A percentile compares a stretch with the other conserved stretches of the same genome.
Evolutionary conservation across 1,140 invertebrate species (phyloP).

Genomic region (Ctenoplectra terminalis): DNA sequence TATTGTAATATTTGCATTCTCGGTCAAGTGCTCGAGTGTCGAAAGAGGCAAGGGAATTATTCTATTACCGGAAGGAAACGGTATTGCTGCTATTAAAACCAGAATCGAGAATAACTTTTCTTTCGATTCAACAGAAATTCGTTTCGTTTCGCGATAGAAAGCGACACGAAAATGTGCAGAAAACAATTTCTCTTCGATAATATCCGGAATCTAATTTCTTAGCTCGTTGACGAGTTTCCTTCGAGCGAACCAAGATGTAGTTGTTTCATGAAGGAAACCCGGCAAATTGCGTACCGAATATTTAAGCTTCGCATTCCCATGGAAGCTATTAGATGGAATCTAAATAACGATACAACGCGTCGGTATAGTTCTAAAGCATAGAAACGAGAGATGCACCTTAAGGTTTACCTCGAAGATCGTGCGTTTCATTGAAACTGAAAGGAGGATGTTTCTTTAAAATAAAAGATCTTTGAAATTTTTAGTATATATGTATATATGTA

Average conservation of each 20-base stretch:
- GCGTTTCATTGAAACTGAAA: background rate
- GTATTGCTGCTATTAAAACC: background rate
- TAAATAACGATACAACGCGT: background rate
- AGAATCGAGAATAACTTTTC: background rate
- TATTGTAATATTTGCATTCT: slow-evolving; percentile 29
- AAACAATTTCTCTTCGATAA: slow-evolving; percentile 5
- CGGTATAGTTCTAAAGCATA: background rate
- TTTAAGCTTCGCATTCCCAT: background rate
- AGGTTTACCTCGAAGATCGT: background rate
- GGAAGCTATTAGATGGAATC: too few species aligned
- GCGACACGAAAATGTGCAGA: too few species aligned
- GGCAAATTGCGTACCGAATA: background rate
- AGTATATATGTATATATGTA: too few species aligned
- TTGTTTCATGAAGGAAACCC: background rate
- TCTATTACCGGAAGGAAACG: background rate
- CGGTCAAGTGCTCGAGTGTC: slow-evolving; percentile 20
- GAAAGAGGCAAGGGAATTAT: background rate
- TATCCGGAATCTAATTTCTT: background rate
- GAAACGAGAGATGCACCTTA: background rate
- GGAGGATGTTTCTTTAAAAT: slow-evolving; percentile 31
- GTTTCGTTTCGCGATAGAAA: background rate
- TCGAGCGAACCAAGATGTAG: background rate
- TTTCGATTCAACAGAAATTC: background rate
- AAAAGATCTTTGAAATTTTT: slow-evolving; percentile 37
- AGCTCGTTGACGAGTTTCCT: background rate